These are phyloP conservation scores for Molossus molossus DNA, from an alignment of 2,797 vertebrate genomes.

Conservation along the genomic window DNA sequence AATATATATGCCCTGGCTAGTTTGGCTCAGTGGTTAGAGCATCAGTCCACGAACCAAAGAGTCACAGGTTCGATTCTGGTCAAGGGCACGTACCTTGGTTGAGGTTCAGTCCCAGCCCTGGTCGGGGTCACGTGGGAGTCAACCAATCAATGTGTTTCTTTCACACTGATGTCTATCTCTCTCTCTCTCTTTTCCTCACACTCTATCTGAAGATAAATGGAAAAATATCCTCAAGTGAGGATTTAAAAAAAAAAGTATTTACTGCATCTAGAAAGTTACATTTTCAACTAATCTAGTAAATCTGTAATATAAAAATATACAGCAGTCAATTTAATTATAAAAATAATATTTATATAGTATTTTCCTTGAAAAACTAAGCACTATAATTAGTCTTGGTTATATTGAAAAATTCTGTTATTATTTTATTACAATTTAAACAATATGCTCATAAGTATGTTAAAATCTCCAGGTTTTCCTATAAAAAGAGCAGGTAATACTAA, in stretches of 20 bases:
- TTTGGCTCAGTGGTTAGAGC: too few species aligned
- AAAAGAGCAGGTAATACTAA: conserved; percentile 23
- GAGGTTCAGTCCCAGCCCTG: too few species aligned
- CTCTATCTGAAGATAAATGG: too few species aligned
- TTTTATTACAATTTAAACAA: conserved; percentile 53
- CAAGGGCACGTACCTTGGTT: too few species aligned
- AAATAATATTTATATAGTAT: neutral
- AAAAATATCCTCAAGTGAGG: too few species aligned
- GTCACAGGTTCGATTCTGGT: too few species aligned
- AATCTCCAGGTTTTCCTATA: neutral
- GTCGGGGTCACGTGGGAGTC: too few species aligned
- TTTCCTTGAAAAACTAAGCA: conserved; percentile 61
- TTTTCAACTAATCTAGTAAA: conserved; percentile 7
- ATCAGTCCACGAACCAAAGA: too few species aligned
- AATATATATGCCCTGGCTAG: too few species aligned
- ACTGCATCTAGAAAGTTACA: conserved; percentile 51
- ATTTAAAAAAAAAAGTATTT: neutral
- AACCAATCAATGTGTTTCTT: too few species aligned
- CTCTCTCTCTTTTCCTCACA: too few species aligned
- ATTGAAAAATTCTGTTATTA: conserved; percentile 26
- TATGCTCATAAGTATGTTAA: neutral
- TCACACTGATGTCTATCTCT: too few species aligned
- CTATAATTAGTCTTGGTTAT: neutral
- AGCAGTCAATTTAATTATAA: conserved; percentile 29
- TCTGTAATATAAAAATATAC: conserved; percentile 45